Evolutionary conservation across 2,888 invertebrate species (phyloP).

Genomic region (Yponomeuta sedellus): DNA sequence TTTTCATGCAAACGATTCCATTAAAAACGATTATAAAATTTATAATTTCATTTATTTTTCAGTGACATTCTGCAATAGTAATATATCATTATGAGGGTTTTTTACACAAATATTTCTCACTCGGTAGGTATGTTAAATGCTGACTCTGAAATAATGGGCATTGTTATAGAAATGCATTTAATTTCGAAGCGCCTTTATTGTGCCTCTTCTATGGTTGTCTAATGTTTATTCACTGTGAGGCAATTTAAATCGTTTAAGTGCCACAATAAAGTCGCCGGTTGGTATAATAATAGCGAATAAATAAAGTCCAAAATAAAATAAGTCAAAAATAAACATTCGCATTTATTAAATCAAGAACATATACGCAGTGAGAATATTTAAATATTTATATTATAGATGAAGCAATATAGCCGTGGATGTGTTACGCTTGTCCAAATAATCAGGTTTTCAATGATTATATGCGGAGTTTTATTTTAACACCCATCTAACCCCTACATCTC

Average conservation of each 20-base stretch:
- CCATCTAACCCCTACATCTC: neutral
- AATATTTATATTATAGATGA: constrained; percentile 7
- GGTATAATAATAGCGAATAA: neutral
- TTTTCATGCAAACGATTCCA: constrained; percentile 19
- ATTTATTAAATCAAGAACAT: constrained; percentile 8
- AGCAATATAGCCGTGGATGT: constrained; percentile 36
- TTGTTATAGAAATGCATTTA: constrained; percentile 37
- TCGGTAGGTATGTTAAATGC: constrained; percentile 13
- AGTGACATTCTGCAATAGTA: constrained; percentile 13
- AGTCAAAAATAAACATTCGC: neutral
- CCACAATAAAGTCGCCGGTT: neutral
- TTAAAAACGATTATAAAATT: neutral
- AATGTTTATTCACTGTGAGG: neutral
- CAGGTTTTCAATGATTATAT: constrained; percentile 50
- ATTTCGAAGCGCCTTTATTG: constrained; percentile 8
- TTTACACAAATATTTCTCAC: neutral
- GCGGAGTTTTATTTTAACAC: constrained; percentile 51
- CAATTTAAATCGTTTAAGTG: neutral
- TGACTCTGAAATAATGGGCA: constrained; percentile 33
- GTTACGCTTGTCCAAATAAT: constrained; percentile 71
- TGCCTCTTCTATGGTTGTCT: neutral
- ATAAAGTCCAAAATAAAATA: neutral
- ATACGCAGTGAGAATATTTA: constrained; percentile 8
- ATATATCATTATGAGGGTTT: constrained; percentile 5
- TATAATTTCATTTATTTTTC: constrained; percentile 4